Base-by-base conservation (phyloP, 2,113 vertebrate genomes). In the Anseranas semipalmata region DNA sequence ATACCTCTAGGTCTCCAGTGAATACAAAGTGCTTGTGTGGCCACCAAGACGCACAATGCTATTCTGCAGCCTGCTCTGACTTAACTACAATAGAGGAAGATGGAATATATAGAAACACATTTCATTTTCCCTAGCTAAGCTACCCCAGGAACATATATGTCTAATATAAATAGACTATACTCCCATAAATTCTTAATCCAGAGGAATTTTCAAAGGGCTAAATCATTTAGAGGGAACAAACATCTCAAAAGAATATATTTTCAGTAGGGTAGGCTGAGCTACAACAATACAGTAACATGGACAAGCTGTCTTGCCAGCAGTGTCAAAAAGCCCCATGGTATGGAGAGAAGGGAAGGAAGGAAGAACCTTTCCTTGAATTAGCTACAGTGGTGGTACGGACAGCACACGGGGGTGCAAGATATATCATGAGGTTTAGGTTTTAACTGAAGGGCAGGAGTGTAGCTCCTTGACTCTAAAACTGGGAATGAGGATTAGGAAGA, bases 1-100 rank as follows among this genome's bases (percentile, higher is more conserved):
- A 60, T 97, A 96, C 87, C 94, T 97, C 79, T 56, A 43, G 78
- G 87, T 97, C 98, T 93, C 98, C 88, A 96, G 97, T 72, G 97
- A 98, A 97, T 97, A 96, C 89, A 81, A 89, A 98, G 91, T 75
- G 97, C 89, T 95, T 97, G 97, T 97, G 96, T 97, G 97, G 96
- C 95, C 97, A 97, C 92, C 95, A 95, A 75, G 90, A 95, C 17
- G 43, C 95, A 97, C 93, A 96, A 96, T 95, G 89, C 87, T 19
- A 9, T 76, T 81, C 97, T 97, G 93, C 95, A 72, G 80, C 85
- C 94, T 88, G 91, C 68, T 96, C 97, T 92, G n/a, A 50, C 93
- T 95, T 86, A 91, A 66, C 93, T 89, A 88, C 46, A 33, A 82
- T 75, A 95, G 46, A 50, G 68, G 71, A 97, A 95, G 92, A 91